Base-by-base conservation (phyloP, 2,888 invertebrate species). In the Chrysomela aeneicollis region DNA sequence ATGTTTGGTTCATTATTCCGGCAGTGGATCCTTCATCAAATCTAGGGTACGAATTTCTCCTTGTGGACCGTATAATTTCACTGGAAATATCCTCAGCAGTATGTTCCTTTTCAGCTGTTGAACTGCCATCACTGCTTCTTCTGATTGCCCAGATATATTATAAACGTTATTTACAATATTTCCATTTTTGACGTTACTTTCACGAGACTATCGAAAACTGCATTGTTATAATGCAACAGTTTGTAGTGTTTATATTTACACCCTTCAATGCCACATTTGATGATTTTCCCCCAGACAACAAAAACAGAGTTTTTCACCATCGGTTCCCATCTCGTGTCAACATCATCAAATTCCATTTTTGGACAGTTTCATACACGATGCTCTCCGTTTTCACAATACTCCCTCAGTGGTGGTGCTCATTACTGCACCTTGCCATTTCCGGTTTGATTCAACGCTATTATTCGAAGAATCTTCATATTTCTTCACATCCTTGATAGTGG, bases 261-360 rank as follows among this genome's bases (percentile, higher is more conserved):
- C 2, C 15, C 37, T 22, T 57, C 22, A 22, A 12, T 42, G 15
- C 57, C 57, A 21, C 57, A 57, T 17, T 12, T 51, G 51, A 15
- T 51, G 51, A 12, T 51, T 21, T 4, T 9, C 21, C 51, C 51
- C n/a, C 6, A 21, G 22, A 51, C 51, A 51, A 21, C 8, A 51
- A 51, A 51, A 51, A 21, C 21, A 21, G 10, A 21, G 21, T 21
- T 51, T 2, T 51, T 51, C 21, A 6, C 22, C n/a, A n/a, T n/a
- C n/a, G n/a, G n/a, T n/a, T n/a, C n/a, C n/a, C n/a, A n/a, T n/a
- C n/a, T n/a, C n/a, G n/a, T n/a, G n/a, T n/a, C n/a, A n/a, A n/a
- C 22, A 21, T 22, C 51, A 51, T 26, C 26, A 8, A 8, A 26
- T 8, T 26, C 8, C 26, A 26, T 3, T 26, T 26, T 26, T 26